Conservation (phyloP, 2,113 vertebrate genomes). For the Trochalopteron elliotii region DNA sequence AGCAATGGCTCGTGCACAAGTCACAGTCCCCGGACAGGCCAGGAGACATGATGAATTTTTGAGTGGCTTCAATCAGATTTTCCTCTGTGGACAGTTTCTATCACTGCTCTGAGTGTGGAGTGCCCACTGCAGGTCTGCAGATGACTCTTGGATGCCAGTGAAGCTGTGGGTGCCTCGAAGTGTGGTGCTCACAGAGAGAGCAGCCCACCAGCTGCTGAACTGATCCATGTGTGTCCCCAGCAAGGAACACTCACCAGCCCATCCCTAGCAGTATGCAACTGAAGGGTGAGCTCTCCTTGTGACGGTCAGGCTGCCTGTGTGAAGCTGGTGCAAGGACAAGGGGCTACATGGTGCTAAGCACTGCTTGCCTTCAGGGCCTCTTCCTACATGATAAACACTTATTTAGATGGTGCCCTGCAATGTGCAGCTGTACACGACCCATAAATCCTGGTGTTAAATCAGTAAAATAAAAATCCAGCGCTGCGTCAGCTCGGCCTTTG, state of each 20-base stretch:
- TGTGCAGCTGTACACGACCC: neutral
- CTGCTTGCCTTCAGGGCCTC: neutral
- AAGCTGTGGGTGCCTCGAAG: neutral
- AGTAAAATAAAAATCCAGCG: slow-evolving; percentile 32
- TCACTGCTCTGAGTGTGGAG: rapidly evolving
- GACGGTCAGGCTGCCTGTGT: neutral
- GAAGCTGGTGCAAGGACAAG: neutral
- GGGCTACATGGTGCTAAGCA: neutral
- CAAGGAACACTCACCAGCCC: neutral
- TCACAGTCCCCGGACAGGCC: neutral
- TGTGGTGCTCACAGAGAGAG: rapidly evolving
- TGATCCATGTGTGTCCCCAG: neutral
- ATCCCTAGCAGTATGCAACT: rapidly evolving
- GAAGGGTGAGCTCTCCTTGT: neutral
- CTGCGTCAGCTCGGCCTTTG: slow-evolving; percentile 43
- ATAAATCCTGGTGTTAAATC: slow-evolving; percentile 60
- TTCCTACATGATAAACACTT: slow-evolving; percentile 38
- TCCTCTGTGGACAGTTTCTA: neutral
- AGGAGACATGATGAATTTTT: neutral
- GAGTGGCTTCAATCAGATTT: neutral
- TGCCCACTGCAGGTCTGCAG: neutral
- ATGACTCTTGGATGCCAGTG: neutral
- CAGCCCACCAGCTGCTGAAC: rapidly evolving
- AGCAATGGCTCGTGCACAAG: neutral
- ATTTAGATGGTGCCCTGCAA: slow-evolving; percentile 36